Conservation (phyloP, 2,113 vertebrate species). For the Cynopterus brachyotis region DNA sequence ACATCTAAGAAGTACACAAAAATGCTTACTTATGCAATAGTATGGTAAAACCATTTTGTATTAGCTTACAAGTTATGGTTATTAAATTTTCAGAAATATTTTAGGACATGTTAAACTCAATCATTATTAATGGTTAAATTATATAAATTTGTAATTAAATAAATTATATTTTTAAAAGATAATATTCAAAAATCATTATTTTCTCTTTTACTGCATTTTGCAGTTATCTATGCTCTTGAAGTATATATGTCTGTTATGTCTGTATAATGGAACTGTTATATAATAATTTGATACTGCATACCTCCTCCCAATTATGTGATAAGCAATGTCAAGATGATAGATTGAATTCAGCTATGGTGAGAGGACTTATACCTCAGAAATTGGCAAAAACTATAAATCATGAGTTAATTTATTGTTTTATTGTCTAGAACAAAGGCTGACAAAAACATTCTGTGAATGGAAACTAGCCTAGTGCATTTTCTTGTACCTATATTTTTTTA, state of each 20-base stretch:
- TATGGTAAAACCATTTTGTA: neutral
- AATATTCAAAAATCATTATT: neutral
- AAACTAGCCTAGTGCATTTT: neutral
- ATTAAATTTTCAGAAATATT: neutral
- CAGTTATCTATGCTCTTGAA: neutral
- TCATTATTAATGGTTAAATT: neutral
- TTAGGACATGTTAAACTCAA: neutral
- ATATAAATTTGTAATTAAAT: neutral
- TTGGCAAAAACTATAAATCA: neutral
- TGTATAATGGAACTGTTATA: neutral
- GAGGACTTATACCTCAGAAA: neutral
- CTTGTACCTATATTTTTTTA: neutral
- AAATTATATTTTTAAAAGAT: neutral
- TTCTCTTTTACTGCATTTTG: neutral
- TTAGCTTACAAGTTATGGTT: neutral
- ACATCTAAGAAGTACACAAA: neutral
- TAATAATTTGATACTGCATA: neutral
- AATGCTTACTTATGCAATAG: neutral
- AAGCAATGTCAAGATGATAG: neutral
- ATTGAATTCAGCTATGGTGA: neutral
- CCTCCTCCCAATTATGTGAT: neutral
- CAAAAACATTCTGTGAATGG: neutral
- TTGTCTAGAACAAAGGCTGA: neutral
- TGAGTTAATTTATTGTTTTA: neutral
- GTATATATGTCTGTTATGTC: neutral